Evolutionary conservation across 64 coral and sea anemone species (phyloP).

Genomic region (Montipora cactus): DNA sequence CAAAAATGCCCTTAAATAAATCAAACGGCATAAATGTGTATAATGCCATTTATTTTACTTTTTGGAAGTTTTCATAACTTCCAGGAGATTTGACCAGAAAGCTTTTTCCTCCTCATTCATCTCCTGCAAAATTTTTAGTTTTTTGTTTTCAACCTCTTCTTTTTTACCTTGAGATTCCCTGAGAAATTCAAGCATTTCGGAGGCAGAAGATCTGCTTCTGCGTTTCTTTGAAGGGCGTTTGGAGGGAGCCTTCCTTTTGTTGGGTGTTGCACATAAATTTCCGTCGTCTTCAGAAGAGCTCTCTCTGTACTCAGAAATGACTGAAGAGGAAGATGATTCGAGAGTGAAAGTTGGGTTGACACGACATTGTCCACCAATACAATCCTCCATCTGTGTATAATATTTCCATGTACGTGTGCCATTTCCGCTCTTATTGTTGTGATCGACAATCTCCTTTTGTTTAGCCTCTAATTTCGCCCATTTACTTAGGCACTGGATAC

Average conservation of each 20-base stretch:
- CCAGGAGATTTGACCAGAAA: slow-evolving; percentile 20
- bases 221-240: slow-evolving; percentile 22
- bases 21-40: neutral
- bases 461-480: neutral
- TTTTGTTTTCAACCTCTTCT: slow-evolving; percentile 46
- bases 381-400: slow-evolving; percentile 6
- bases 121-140: slow-evolving; percentile 16
- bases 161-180: neutral
- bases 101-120: slow-evolving; percentile 9
- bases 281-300: neutral
- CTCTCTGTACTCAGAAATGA: neutral
- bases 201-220: slow-evolving; percentile 30
- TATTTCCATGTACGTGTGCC: slow-evolving; percentile 1
- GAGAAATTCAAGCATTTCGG: slow-evolving; percentile 38
- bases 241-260: neutral
- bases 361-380: neutral
- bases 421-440: slow-evolving; percentile 36
- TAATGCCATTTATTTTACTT: neutral
- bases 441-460: neutral
- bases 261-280: neutral
- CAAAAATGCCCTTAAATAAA: neutral
- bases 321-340: slow-evolving; percentile 2
- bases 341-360: slow-evolving; percentile 23
- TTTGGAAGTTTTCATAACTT: slow-evolving; percentile 25
- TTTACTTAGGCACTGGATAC: slow-evolving; percentile 4